Evolutionary conservation across 2,888 invertebrate genomes (phyloP).

Genomic region (Pomacea canaliculata): DNA sequence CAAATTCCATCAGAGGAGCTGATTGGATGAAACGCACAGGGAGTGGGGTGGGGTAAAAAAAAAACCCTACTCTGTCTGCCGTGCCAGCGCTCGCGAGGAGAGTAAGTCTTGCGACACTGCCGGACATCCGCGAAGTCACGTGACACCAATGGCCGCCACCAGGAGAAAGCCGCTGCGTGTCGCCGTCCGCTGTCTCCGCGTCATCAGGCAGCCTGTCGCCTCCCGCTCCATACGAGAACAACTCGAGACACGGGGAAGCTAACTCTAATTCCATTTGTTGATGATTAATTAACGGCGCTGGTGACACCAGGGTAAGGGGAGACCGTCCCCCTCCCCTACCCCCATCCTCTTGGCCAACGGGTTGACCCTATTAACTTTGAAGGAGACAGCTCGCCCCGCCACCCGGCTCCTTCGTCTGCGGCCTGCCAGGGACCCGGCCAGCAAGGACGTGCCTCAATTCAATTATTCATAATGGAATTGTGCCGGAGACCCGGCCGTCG

Average conservation of each 20-base stretch:
- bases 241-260: background rate
- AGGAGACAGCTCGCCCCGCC: background rate
- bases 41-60: no score
- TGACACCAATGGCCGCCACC: background rate
- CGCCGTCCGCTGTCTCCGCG: background rate
- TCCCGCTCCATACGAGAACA: no score
- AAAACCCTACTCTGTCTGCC: background rate
- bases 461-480: conserved; percentile 25
- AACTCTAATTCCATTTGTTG: conserved; percentile 13
- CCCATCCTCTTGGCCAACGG: background rate
- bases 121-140: background rate
- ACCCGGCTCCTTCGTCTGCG: no score
- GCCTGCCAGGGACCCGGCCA: no score
- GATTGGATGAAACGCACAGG: no score
- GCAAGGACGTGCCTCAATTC: conserved; percentile 13
- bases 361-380: background rate
- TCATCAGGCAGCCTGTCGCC: no score
- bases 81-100: background rate
- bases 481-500: conserved; percentile 4
- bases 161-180: background rate
- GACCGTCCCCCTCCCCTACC: background rate
- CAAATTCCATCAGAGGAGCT: no score
- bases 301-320: background rate
- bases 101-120: background rate
- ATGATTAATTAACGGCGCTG: conserved; percentile 16